Evolutionary conservation across 2,888 invertebrate genomes (phyloP).

Genomic region (Tethea ocularis): DNA sequence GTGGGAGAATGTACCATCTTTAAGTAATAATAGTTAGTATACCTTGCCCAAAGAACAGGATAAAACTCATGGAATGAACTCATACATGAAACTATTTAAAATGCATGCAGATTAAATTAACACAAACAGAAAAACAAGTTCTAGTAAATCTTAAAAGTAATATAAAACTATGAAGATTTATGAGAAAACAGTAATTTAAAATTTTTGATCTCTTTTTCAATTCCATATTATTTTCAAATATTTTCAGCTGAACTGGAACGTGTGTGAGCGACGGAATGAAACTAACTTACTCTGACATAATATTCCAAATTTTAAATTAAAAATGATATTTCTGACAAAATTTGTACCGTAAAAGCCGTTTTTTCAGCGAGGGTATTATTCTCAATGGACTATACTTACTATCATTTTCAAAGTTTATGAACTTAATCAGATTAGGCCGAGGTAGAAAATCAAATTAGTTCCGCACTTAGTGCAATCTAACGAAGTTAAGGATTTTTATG

Average conservation of each 20-base stretch:
- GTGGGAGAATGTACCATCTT: too few relatives aligned
- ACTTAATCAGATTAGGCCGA: not conserved
- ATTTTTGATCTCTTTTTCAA: slow-evolving; percentile 15
- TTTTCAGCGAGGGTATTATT: not conserved
- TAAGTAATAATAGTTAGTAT: too few relatives aligned
- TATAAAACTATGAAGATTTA: too few relatives aligned
- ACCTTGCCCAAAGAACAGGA: too few relatives aligned
- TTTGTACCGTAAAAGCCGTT: too few relatives aligned
- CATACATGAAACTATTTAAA: too few relatives aligned
- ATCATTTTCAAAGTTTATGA: not conserved
- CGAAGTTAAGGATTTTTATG: too few relatives aligned
- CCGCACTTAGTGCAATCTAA: not conserved
- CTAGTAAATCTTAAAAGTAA: not conserved
- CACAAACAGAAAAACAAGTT: not conserved
- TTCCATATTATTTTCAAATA: slow-evolving; percentile 22
- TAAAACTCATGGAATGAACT: too few relatives aligned
- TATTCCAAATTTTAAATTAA: slow-evolving; percentile 25
- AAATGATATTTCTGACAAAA: slow-evolving; percentile 23
- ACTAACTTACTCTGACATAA: slow-evolving; percentile 29
- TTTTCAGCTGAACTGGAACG: slow-evolving; percentile 16
- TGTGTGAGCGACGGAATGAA: slow-evolving; percentile 16
- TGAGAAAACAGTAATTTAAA: not conserved
- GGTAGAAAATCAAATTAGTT: not conserved
- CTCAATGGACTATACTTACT: too few relatives aligned
- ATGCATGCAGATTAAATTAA: too few relatives aligned